Evolutionary conservation across 2,888 invertebrate genomes (phyloP).

Genomic region (Eupeodes luniger): DNA sequence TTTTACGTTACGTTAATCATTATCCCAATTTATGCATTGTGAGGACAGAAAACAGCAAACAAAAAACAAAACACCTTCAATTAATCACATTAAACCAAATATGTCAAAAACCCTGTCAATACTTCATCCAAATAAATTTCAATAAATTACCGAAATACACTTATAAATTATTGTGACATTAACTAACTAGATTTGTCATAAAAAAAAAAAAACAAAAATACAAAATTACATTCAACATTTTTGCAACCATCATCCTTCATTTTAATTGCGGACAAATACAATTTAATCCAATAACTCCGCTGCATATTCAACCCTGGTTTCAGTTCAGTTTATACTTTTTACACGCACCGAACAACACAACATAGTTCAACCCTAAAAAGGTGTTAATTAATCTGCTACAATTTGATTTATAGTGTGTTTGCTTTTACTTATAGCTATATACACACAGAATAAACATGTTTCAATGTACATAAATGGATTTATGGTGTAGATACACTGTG

Average conservation of each 20-base stretch:
- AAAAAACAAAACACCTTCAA: slow-evolving; percentile 27
- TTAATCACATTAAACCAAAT: slow-evolving; percentile 48
- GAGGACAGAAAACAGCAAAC: background rate
- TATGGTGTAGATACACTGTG: slow-evolving; percentile 5
- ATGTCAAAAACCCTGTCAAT: slow-evolving; percentile 63
- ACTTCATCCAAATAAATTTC: slow-evolving; percentile 61
- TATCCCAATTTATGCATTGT: background rate
- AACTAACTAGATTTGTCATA: slow-evolving; percentile 71
- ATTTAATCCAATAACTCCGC: slow-evolving; percentile 59
- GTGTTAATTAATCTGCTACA: slow-evolving; percentile 76
- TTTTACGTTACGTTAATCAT: slow-evolving; percentile 1
- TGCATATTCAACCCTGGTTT: slow-evolving; percentile 46
- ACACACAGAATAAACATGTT: slow-evolving; percentile 41
- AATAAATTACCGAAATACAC: slow-evolving; percentile 69
- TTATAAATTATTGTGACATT: slow-evolving; percentile 72
- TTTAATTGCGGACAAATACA: slow-evolving; percentile 67
- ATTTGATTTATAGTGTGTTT: slow-evolving; percentile 76
- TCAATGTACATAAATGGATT: slow-evolving; percentile 34
- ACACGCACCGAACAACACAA: slow-evolving; percentile 11
- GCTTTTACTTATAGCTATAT: slow-evolving; percentile 44
- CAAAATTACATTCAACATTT: slow-evolving; percentile 18
- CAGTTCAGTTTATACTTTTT: slow-evolving; percentile 54
- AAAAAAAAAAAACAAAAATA: background rate
- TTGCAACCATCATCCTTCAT: slow-evolving; percentile 56
- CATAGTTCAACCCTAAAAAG: slow-evolving; percentile 68